phyloP scores from a whole-genome alignment of 1,140 invertebrate species.

The Stegodyphus dumicola region DNA sequence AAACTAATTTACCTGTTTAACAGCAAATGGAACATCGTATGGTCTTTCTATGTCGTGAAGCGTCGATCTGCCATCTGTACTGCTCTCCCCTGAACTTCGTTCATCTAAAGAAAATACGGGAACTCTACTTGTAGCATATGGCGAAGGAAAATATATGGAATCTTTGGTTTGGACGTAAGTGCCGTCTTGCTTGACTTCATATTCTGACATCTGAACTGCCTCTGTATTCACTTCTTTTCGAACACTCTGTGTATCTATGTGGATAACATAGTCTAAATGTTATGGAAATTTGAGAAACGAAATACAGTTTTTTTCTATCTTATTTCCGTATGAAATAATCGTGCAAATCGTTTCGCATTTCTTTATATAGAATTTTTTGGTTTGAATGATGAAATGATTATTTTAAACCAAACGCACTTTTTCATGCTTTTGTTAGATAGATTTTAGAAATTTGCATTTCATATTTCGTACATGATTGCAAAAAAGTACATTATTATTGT shows the following conservation, averaged over 20 bases:
- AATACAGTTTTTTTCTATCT: too few relatives aligned
- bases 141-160: constrained; percentile 44
- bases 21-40: constrained; percentile 58
- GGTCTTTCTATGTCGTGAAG: constrained; percentile 40
- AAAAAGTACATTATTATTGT: too few relatives aligned
- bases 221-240: constrained; percentile 44
- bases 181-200: constrained; percentile 47
- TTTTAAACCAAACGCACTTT: too few relatives aligned
- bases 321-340: too few relatives aligned
- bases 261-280: too few relatives aligned
- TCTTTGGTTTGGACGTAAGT: constrained; percentile 41
- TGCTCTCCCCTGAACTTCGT: constrained; percentile 42
- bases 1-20: constrained; percentile 37
- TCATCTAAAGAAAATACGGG: constrained; percentile 43
- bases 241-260: constrained; percentile 28
- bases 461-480: too few relatives aligned
- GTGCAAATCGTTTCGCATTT: too few relatives aligned
- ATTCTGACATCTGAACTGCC: constrained; percentile 55
- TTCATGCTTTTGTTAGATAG: too few relatives aligned
- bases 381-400: too few relatives aligned
- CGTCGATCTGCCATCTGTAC: constrained; percentile 47
- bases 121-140: constrained; percentile 50
- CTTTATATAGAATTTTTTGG: too few relatives aligned
- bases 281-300: too few relatives aligned
- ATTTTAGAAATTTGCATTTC: too few relatives aligned